Percentiles rank a stretch among this genome's conserved stretches.
Conservation (phyloP, 1,140 invertebrate species). For the Ips typographus region DNA sequence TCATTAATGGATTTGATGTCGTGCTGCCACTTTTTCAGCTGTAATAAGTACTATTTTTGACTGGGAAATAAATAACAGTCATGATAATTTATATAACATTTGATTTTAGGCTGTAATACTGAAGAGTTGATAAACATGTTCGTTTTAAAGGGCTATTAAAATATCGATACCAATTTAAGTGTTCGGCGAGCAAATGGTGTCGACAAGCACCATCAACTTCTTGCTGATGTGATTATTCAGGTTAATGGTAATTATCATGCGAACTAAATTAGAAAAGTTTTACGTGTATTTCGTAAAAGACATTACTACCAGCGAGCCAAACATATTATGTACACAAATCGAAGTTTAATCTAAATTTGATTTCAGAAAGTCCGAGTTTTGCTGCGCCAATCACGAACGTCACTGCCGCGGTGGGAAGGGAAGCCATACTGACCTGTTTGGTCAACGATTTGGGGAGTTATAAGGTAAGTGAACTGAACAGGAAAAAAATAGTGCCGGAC, state of each 20-base stretch:
- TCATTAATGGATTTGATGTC: too few relatives aligned
- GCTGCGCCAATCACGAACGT: conserved; percentile 71
- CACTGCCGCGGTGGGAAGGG: conserved; percentile 70
- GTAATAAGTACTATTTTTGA: too few relatives aligned
- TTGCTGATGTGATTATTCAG: conserved; percentile 10
- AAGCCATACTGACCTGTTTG: conserved; percentile 71
- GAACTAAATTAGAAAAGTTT: conserved; percentile 1
- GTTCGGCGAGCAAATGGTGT: background rate
- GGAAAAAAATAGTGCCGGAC: background rate
- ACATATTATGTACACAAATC: background rate
- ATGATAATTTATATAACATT: too few relatives aligned
- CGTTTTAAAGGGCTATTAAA: background rate
- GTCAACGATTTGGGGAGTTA: conserved; percentile 74
- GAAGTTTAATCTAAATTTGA: conserved; percentile 16
- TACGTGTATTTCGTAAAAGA: conserved; percentile 5
- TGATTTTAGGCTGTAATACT: too few relatives aligned
- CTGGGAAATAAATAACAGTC: too few relatives aligned
- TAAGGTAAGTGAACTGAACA: conserved; percentile 59
- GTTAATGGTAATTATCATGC: conserved; percentile 10
- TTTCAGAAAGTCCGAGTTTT: conserved; percentile 72
- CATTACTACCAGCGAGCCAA: background rate
- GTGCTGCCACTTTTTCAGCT: too few relatives aligned
- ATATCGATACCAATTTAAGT: conserved; percentile 1
- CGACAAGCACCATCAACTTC: conserved; percentile 8
- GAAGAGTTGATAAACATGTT: background rate